Base-by-base conservation (phyloP, 2,113 vertebrate genomes). In the Anhinga anhinga region DNA sequence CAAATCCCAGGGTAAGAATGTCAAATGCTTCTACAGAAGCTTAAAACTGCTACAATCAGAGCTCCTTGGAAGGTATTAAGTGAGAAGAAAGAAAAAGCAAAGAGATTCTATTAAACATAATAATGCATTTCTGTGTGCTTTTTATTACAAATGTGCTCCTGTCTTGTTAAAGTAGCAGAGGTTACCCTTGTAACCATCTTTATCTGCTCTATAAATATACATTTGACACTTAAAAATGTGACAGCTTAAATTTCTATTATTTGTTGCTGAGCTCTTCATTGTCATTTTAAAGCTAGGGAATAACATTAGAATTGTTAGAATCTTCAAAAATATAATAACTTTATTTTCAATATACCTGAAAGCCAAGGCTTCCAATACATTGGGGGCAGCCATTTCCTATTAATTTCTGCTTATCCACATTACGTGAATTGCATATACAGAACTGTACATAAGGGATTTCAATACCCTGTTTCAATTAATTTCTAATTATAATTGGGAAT, bases 401-500 rank as follows among this genome's bases (percentile, higher is more conserved):
- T 92, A 94, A 95, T 88, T 93, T 92, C 79, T 96, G 42, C 76
- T 94, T 88, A 90, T 86, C 74, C 62, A 36, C 36, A 70, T 90
- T 47, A 80, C 2, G 5, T 70, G 71, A 87, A 66, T 66, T 76
- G 29, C 42, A 88, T 80, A 65, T 82, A 88, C 80, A 72, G 69
- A 82, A 91, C 21, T 47, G 65, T 77, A 73, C 71, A 2, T 90
- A 80, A 38, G 86, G 94, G 89, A 96, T 90, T 97, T 90, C 40
- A 94, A 80, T 82, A 85, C 73, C 58, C 86, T 47, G 6, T 91
- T 94, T 94, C 91, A 97, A 96, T 96, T 96, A 97, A 95, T 96
- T 95, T 94, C 36, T 91, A 72, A 89, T 94, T 74, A 91, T 87
- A 93, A 95, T 40, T 96, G 93, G 79, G 84, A 95, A 73, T 93